Percentiles rank a stretch among this genome's conserved stretches.
phyloP scores from a whole-genome alignment of 2,797 vertebrate genomes.

The Lates japonicus region DNA sequence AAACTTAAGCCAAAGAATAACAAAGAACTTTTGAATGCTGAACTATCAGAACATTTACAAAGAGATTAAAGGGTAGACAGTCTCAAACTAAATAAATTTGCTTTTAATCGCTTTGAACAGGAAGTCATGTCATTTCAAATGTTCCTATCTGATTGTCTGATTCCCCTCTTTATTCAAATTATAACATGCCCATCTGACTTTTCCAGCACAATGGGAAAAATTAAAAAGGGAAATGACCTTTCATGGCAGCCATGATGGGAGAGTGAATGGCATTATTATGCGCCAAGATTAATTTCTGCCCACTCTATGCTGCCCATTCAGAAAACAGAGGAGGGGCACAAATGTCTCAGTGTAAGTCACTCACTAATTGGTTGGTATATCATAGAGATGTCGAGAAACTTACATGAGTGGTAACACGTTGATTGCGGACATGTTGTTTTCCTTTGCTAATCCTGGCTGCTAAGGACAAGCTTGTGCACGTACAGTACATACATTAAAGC shows the following conservation, averaged over 20 bases:
- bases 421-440: constrained; percentile 31
- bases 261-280: constrained; percentile 89
- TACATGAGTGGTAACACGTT: constrained; percentile 35
- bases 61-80: constrained; percentile 88
- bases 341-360: constrained; percentile 61
- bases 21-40: constrained; percentile 85
- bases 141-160: constrained; percentile 89
- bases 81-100: constrained; percentile 89
- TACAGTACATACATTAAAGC: constrained; percentile 22
- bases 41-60: constrained; percentile 86
- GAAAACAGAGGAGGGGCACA: constrained; percentile 77
- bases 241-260: constrained; percentile 85
- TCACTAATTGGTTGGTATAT: constrained; percentile 74
- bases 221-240: constrained; percentile 90
- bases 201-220: constrained; percentile 88
- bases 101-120: constrained; percentile 89
- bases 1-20: constrained; percentile 88
- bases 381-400: constrained; percentile 60
- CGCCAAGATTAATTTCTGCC: constrained; percentile 86
- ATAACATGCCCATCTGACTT: constrained; percentile 90
- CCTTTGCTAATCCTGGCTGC: constrained; percentile 8
- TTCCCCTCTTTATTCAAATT: constrained; percentile 90
- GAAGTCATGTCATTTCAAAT: constrained; percentile 89
- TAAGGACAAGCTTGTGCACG: background rate
- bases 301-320: constrained; percentile 79